Conservation (phyloP, 2,797 vertebrate species). For the Hypotaenidia philippensis region DNA sequence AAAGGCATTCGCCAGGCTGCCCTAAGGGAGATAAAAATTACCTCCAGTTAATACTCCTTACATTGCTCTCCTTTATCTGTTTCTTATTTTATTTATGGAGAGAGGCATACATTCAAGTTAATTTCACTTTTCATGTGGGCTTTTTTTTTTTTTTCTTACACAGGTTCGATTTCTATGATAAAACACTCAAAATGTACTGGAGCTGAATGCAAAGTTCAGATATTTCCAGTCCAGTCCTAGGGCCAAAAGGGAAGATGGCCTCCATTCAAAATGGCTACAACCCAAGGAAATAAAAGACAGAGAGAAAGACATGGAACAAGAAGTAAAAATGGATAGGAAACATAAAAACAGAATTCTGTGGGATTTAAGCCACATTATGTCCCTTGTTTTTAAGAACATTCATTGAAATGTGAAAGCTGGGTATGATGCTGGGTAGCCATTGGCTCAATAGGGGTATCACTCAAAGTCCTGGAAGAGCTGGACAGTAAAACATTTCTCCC, state of each 20-base stretch:
- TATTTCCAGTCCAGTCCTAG: constrained; percentile 43
- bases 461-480: background rate
- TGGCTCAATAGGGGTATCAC: background rate
- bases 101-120: background rate
- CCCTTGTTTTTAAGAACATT: background rate
- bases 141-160: background rate
- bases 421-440: background rate
- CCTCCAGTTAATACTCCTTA: background rate
- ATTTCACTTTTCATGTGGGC: constrained; percentile 22
- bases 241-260: constrained; percentile 43
- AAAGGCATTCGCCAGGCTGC: background rate
- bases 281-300: constrained; percentile 48
- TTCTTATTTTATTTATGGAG: constrained; percentile 22
- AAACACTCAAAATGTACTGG: constrained; percentile 6
- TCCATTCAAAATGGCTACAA: constrained; percentile 63
- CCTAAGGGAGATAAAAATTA: background rate
- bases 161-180: constrained; percentile 26
- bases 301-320: constrained; percentile 16
- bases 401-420: background rate
- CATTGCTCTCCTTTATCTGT: background rate
- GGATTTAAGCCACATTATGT: constrained; percentile 36
- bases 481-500: background rate
- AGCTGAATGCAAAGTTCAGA: constrained; percentile 23
- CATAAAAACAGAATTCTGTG: constrained; percentile 12
- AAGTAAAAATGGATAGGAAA: constrained; percentile 2